phyloP scores from a whole-genome alignment of 2,797 vertebrate species.

The Silurus lanzhouensis region DNA sequence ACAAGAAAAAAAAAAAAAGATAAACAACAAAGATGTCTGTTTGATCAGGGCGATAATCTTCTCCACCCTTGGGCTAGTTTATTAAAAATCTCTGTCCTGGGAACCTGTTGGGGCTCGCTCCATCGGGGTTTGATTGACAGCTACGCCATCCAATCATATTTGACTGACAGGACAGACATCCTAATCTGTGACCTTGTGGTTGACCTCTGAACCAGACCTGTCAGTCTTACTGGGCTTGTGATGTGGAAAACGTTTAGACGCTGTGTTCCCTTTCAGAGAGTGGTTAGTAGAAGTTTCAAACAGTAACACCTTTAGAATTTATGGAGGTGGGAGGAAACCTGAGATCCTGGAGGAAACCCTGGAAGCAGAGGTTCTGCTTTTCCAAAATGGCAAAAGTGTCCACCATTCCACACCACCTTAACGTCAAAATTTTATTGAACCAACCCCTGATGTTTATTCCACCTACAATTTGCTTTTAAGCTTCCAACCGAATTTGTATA shows the following conservation, averaged over 20 bases:
- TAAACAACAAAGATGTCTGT: conserved; percentile 42
- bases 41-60: conserved; percentile 63
- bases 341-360: neutral
- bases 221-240: conserved; percentile 58
- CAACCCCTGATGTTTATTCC: neutral
- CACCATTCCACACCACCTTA: neutral
- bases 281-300: neutral
- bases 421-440: neutral
- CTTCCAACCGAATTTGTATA: too few species aligned
- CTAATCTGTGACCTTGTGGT: conserved; percentile 66
- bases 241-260: conserved; percentile 6
- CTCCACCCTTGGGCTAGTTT: conserved; percentile 52
- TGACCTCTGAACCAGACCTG: conserved; percentile 59
- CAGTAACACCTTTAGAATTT: neutral
- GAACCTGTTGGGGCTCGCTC: conserved; percentile 64
- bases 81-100: conserved; percentile 55
- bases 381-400: neutral
- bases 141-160: conserved; percentile 67
- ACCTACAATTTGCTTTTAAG: neutral
- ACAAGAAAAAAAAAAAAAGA: conserved; percentile 38
- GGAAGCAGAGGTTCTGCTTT: neutral
- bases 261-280: neutral
- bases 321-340: neutral
- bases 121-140: conserved; percentile 69
- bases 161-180: conserved; percentile 76